A percentile compares a stretch with the other conserved stretches of the same genome.
These are phyloP conservation scores for Oceanodroma tethys DNA, from an alignment of 2,113 vertebrate species.

Conservation along the genomic window DNA sequence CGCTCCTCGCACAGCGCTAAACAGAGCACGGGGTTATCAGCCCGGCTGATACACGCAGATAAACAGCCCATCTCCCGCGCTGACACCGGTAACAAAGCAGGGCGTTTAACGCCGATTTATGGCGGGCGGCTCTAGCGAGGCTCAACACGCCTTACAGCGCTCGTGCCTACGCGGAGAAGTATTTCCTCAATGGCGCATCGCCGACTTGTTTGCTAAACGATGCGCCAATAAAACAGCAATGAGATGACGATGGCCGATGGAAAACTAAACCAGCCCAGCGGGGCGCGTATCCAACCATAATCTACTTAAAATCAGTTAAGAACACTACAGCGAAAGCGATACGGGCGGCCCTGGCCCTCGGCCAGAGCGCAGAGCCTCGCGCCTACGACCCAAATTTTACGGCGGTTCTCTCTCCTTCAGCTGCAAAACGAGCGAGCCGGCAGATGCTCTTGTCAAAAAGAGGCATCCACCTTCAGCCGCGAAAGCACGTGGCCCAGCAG, in stretches of 20 bases:
- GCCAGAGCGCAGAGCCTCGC: not conserved
- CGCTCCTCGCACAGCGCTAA: constrained; percentile 70
- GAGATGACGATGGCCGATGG: not conserved
- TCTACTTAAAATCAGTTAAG: constrained; percentile 55
- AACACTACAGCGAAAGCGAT: constrained; percentile 14
- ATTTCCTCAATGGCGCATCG: not conserved
- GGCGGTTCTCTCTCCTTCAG: not conserved
- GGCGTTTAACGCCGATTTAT: constrained; percentile 6
- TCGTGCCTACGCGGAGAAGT: not conserved
- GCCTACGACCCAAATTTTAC: accelerated
- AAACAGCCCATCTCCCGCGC: constrained; percentile 75
- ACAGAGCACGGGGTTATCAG: constrained; percentile 84
- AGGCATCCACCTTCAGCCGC: not conserved
- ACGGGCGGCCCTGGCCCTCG: not conserved
- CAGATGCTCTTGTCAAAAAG: no score
- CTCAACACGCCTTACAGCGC: not conserved
- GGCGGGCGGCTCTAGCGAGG: not conserved
- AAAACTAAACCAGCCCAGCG: not conserved
- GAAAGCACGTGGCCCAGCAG: accelerated
- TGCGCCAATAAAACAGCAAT: not conserved
- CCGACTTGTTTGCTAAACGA: not conserved
- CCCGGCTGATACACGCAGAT: constrained; percentile 79
- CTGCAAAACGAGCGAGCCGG: accelerated
- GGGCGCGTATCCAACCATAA: not conserved
- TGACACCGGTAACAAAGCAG: constrained; percentile 69